Evolutionary conservation across 1,140 invertebrate genomes (phyloP), one percentile per base, ranked within the genome.

Genomic region (Drosophila persimilis): DNA sequence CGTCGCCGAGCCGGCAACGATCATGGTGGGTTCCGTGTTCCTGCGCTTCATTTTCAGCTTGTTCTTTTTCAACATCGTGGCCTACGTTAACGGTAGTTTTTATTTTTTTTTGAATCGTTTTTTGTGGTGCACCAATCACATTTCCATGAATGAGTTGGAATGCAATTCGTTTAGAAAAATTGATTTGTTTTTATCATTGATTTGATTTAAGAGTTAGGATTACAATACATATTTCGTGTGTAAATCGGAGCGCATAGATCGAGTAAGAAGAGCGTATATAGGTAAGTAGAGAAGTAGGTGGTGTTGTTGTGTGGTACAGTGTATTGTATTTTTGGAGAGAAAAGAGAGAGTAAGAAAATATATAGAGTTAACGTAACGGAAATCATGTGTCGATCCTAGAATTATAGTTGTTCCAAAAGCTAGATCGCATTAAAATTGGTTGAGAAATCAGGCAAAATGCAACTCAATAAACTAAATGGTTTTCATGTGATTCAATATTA

Each of bases 11-110:
- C 86, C 89, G 15, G 81, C 95, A 45, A 95, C 94, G 55, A 96
- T 94, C 92, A 98, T 98, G 63, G 95, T 95, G 64, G 98, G 96
- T 93, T 97, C 96, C 65, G 97, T 98, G 93, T 98, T 97, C 90
- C 97, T 95, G 65, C 97, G 94, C 93, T 97, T 98, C 94, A 98
- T 97, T 94, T 98, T 98, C 90, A 95, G 95, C 93, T 98, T 98
- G 94, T 95, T 95, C 93, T 96, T 96, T 94, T 96, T 96, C 93
- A 96, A 93, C 95, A 96, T 96, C 91, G 95, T 96, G 80, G 95
- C 95, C 96, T 96, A 94, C 31, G 43, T 73, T 50, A 55, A 71
- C 45, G 58, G 52, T 64, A 56, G 29, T 70, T 46, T 72, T 48
- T 44, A n/a, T 31, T 24, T 60, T 76, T 41, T 44, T 39, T 56